Evolutionary conservation across 2,888 invertebrate genomes (phyloP).

Genomic region (Rhingia campestris): DNA sequence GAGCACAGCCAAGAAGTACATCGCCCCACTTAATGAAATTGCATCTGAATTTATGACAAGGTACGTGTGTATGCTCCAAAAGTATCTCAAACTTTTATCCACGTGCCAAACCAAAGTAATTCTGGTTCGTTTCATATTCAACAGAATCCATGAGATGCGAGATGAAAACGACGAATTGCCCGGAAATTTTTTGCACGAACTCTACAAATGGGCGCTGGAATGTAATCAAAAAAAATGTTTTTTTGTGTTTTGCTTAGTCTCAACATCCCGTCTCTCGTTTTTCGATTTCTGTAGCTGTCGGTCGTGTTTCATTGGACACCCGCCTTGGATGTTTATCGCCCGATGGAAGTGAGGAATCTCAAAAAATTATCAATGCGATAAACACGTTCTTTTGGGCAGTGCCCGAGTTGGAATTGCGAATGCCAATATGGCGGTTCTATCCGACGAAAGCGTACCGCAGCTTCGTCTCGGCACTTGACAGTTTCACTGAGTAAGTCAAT

Average conservation of each 20-base stretch:
- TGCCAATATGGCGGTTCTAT: conserved; percentile 90
- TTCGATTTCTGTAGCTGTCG: conserved; percentile 86
- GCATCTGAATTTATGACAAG: conserved; percentile 89
- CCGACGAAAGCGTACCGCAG: conserved; percentile 88
- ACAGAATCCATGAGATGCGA: conserved; percentile 86
- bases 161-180: conserved; percentile 89
- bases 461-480: conserved; percentile 88
- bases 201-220: conserved; percentile 96
- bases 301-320: conserved; percentile 91
- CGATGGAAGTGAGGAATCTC: conserved; percentile 86
- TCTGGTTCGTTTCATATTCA: conserved; percentile 3
- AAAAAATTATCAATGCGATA: conserved; percentile 90
- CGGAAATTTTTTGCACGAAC: conserved; percentile 92
- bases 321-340: conserved; percentile 89
- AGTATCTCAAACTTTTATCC: neutral
- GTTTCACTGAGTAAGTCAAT: conserved; percentile 87
- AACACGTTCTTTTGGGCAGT: conserved; percentile 91
- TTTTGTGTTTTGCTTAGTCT: conserved; percentile 7
- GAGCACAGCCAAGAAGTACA: conserved; percentile 89
- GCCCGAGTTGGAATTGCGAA: conserved; percentile 88
- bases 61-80: conserved; percentile 80
- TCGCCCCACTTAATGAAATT: conserved; percentile 89
- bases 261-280: conserved; percentile 70
- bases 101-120: neutral
- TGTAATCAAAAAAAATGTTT: conserved; percentile 85